phyloP scores from a whole-genome alignment of 1,140 invertebrate species.

The Ips typographus region DNA sequence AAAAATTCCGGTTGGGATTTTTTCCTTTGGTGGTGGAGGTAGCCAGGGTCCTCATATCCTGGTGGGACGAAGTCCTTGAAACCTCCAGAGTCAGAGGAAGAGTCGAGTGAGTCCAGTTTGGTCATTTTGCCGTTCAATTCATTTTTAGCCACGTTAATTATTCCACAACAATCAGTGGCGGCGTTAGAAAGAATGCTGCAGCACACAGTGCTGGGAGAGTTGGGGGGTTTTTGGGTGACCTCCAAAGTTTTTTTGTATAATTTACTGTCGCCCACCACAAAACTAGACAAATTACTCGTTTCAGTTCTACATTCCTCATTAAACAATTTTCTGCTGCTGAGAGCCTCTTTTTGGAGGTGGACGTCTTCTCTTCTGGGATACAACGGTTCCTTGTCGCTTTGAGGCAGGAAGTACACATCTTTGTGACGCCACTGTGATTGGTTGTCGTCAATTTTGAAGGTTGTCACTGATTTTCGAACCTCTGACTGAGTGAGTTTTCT shows the following conservation, averaged over 20 bases:
- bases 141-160: conserved; percentile 40
- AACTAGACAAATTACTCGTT: conserved; percentile 27
- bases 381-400: conserved; percentile 23
- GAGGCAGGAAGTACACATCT: conserved; percentile 9
- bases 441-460: background rate
- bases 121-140: conserved; percentile 41
- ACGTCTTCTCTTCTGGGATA: conserved; percentile 19
- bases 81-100: conserved; percentile 51
- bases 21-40: conserved; percentile 43
- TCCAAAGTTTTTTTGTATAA: conserved; percentile 42
- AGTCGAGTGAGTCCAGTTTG: conserved; percentile 51
- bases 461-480: background rate
- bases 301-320: background rate
- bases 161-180: conserved; percentile 48
- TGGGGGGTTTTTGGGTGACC: conserved; percentile 42
- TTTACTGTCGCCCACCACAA: conserved; percentile 44
- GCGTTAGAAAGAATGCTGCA: conserved; percentile 51
- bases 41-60: conserved; percentile 8
- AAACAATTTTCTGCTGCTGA: background rate
- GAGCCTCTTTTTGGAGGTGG: background rate
- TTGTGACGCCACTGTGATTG: background rate
- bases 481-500: background rate
- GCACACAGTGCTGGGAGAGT: conserved; percentile 51
- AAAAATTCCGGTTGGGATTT: conserved; percentile 48
- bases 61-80: conserved; percentile 51